Evolutionary conservation across 2,888 invertebrate genomes (phyloP), one percentile per base, ranked within the genome.

Genomic region (Sinohyriopsis cumingii): DNA sequence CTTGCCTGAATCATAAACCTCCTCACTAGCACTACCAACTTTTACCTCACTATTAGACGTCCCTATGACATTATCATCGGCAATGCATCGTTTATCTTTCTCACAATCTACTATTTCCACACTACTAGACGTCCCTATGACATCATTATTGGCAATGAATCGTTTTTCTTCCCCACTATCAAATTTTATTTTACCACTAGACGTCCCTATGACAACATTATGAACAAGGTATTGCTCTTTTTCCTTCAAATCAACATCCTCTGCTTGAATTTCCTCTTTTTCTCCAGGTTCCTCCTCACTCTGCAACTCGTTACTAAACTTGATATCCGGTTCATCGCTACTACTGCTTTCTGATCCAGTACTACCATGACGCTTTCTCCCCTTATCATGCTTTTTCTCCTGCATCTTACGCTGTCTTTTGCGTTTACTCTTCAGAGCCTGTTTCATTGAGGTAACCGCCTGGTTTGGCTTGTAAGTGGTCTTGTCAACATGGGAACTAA

Each of bases 381-480:
- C 71, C 54, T 69, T 73, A 57, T 78, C 65, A 56, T 66, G 33
- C 68, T 70, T 79, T 77, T 82, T 84, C 63, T 85, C 86, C 63
- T 89, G 88, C 62, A 81, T 75, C 74, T 86, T 86, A 55, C 88
- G 80, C 33, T 81, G 77, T 19, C 84, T 79, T 59, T 82, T 80
- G 1, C 87, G 80, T 68, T 87, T 87, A 71, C 84, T 88, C 76
- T 88, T 88, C 72, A 90, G 78, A 0, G 87, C 79, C 15, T 82
- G 80, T 24, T 85, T 86, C 87, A 90, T 87, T 67, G 84, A 83
- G 64, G 77, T 84, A 15, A 88, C 86, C 5, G 87, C 79, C n/a
- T 84, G 80, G 60, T 82, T 84, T 9, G 84, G 70, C 77, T 86
- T 86, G 79, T 82, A 90, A 0, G 83, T 84, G 2, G 88, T 82